Evolutionary conservation across 2,113 vertebrate genomes (phyloP), one percentile per base, ranked within the genome.

Genomic region (Psettodes erumei): DNA sequence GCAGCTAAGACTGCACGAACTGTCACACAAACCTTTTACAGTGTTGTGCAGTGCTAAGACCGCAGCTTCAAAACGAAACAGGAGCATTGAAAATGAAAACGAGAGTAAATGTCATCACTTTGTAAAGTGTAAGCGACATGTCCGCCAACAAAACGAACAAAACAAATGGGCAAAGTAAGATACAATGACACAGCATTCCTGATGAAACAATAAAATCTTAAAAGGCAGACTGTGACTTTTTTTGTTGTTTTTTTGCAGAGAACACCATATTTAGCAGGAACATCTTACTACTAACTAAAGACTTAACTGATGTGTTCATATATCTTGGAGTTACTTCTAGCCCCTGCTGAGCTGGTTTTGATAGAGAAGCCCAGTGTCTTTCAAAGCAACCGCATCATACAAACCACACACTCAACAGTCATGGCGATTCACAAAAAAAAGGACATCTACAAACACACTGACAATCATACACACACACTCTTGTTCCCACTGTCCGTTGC

Each of bases 21-120:
- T 53, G 37, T 88, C 83, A 81, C 83, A 79, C 48, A 72, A 89
- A 70, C 54, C 6, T 77, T 71, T 87, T 87, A 92, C 90, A 91
- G 90, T 91, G 88, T 92, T 75, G 78, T 82, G 81, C 72, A 77
- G 86, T 60, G 75, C 50, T 11, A 77, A 73, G 79, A 66, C 45
- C 70, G 60, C 15, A 83, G 64, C 66, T 47, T 74, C 56, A 53
- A 48, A 59, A 72, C n/a, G 58, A 77, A 61, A 75, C 19, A 47
- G 23, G 51, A 50, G 28, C 48, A 53, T 25, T 40, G 48, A 55
- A 61, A 74, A 66, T 33, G 5, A 48, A 67, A 71, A 77, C 23
- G n/a, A 50, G 56, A 58, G 4, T 30, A 68, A 69, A 77, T 63
- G 55, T 42, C 21, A 69, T 38, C 16, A 8, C 77, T 79, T 67